Evolutionary conservation across 2,888 invertebrate species (phyloP).

Genomic region (Mythimna lalbum): DNA sequence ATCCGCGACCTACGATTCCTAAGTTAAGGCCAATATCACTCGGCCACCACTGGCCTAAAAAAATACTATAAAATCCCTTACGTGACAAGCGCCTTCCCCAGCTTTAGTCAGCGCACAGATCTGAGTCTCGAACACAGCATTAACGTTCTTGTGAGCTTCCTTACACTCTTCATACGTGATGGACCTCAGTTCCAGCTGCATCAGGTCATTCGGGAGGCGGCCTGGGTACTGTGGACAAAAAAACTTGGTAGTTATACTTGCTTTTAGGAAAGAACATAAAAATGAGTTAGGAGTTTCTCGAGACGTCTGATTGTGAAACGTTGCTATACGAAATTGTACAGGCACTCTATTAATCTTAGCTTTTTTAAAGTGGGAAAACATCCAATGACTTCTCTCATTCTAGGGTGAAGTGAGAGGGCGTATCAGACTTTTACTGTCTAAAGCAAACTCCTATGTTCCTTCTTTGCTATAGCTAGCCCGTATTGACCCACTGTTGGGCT

Average conservation of each 20-base stretch:
- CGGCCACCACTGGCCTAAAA: too few species aligned
- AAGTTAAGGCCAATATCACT: too few species aligned
- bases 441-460: too few species aligned
- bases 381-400: too few species aligned
- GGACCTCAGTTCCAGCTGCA: slow-evolving; percentile 87
- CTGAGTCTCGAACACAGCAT: slow-evolving; percentile 89
- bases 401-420: too few species aligned
- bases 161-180: slow-evolving; percentile 88
- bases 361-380: too few species aligned
- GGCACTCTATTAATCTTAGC: not conserved
- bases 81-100: slow-evolving; percentile 90
- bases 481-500: too few species aligned
- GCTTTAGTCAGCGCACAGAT: slow-evolving; percentile 89
- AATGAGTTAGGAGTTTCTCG: not conserved
- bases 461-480: too few species aligned
- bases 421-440: too few species aligned
- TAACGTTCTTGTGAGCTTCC: slow-evolving; percentile 83
- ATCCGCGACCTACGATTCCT: too few species aligned
- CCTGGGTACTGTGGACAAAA: slow-evolving; percentile 80
- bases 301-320: not conserved
- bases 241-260: not conserved
- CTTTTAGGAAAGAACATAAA: not conserved
- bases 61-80: slow-evolving; percentile 68
- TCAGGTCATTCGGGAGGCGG: slow-evolving; percentile 86
- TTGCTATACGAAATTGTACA: slow-evolving; percentile 4